Conservation (phyloP, 2,113 vertebrate genomes). For the Alaudala cheleensis region DNA sequence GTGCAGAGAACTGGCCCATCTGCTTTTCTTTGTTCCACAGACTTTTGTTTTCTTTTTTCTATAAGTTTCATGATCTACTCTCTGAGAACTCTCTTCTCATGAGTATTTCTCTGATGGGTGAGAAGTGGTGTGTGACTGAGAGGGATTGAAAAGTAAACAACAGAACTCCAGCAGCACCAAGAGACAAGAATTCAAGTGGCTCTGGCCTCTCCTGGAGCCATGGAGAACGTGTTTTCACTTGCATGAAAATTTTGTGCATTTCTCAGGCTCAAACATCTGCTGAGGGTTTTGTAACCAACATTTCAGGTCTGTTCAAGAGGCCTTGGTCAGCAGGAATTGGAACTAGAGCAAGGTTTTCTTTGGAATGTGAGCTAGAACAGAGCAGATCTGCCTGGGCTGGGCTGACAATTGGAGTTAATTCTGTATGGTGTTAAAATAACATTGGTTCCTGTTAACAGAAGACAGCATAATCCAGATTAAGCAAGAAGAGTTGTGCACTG, state of each 20-base stretch:
- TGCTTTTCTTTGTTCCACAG: not conserved
- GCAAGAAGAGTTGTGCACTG: not conserved
- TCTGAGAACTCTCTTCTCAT: not conserved
- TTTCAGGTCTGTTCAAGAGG: not conserved
- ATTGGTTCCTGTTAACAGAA: not conserved
- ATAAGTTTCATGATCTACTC: accelerated
- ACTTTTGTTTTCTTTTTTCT: not conserved
- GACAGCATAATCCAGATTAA: not conserved
- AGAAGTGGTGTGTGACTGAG: too few species aligned
- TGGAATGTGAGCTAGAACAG: not conserved
- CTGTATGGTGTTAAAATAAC: not conserved
- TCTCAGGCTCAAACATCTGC: not conserved
- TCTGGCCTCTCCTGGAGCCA: not conserved
- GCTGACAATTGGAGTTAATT: not conserved
- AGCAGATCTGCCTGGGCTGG: not conserved
- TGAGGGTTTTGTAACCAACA: not conserved
- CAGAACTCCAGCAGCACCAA: not conserved
- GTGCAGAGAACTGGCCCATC: not conserved
- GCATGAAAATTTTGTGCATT: not conserved
- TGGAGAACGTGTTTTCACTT: accelerated
- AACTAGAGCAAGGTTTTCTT: not conserved
- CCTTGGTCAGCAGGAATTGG: not conserved
- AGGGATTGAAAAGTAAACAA: not conserved
- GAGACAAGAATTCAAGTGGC: not conserved
- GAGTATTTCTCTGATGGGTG: not conserved